Evolutionary conservation across 37 sponge, comb jelly and placozoan species (phyloP), one percentile per base, ranked within the genome.

Genomic region (Eunapius fragilis): DNA sequence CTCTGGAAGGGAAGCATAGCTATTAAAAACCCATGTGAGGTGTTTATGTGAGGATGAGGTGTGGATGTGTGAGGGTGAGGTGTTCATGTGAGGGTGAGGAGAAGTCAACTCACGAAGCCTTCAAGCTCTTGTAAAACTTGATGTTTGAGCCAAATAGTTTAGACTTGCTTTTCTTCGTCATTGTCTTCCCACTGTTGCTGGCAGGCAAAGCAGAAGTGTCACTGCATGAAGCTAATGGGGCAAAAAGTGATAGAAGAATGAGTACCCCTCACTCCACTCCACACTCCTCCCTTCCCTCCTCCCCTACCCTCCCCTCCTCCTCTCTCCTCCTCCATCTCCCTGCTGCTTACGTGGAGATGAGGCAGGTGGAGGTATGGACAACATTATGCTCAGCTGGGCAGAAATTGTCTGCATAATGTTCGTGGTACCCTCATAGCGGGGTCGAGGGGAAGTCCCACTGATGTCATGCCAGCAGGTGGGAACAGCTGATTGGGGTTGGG

Each of bases 401-500:
- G 86, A 50, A 24, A 94, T 74, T 2, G 75, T 77, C 2, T 84
- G 82, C 22, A 94, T 90, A 23, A 77, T 77, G 3, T 85, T 83
- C 14, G 88, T 90, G 69, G 75, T 77, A 17, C 94, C 94, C 25
- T 90, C 85, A 69, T 82, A 94, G 6, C 6, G 41, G 41, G 41
- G 6, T 69, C 91, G 91, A 26, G 94, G 91, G 71, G 85, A 49
- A 19, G 80, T 69, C 32, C 58, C 69, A 34, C 31, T 31, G 25
- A 84, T 25, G 48, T 94, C 91, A 34, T 90, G 94, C 94, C 94
- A 94, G 25, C 95, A 92, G 78, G 92, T 92, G 35, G 97, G 97
- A 0, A 82, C 58, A 13, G 94, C 92, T 70, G 68, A 83, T 50
- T 71, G 0, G 17, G 97, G 97, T 25, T 26, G 33, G 48, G 98